Evolutionary conservation across 2,888 invertebrate species (phyloP).

Genomic region (Siphonodentalium dalli): DNA sequence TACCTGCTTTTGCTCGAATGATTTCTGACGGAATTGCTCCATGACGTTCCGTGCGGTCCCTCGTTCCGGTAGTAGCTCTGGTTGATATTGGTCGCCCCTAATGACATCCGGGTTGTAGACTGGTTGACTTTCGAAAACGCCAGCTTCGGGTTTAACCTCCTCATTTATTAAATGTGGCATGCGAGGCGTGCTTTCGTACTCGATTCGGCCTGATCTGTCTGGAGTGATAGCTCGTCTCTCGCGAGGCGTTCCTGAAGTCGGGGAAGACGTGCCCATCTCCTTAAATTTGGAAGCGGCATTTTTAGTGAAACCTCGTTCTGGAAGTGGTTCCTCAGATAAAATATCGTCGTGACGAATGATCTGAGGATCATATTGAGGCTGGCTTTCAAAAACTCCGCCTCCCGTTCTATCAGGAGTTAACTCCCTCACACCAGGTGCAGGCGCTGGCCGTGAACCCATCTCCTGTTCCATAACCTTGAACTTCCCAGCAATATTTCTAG

Average conservation of each 20-base stretch:
- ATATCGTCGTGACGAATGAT: constrained; percentile 42
- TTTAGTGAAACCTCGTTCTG: constrained; percentile 45
- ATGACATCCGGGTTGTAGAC: constrained; percentile 30
- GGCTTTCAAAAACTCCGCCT: constrained; percentile 50
- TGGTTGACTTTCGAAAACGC: constrained; percentile 48
- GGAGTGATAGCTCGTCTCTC: constrained; percentile 44
- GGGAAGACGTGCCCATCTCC: constrained; percentile 34
- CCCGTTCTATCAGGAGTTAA: constrained; percentile 48
- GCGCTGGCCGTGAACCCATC: constrained; percentile 12
- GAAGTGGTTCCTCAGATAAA: constrained; percentile 38
- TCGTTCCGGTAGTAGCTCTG: constrained; percentile 37
- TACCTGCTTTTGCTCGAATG: constrained; percentile 29
- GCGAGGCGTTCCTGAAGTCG: constrained; percentile 37
- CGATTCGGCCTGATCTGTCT: constrained; percentile 39
- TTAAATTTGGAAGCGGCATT: constrained; percentile 50
- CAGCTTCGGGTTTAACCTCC: constrained; percentile 42
- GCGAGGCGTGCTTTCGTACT: constrained; percentile 49
- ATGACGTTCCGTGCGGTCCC: constrained; percentile 38
- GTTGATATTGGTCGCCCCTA: constrained; percentile 28
- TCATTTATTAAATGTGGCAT: constrained; percentile 37
- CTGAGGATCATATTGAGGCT: constrained; percentile 40
- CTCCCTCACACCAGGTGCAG: constrained; percentile 35
- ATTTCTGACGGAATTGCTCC: constrained; percentile 34
- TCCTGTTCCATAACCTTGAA: constrained; percentile 81
- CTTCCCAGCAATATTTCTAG: constrained; percentile 80